A percentile compares a stretch with the other conserved stretches of the same genome.
phyloP scores from a whole-genome alignment of 2,113 vertebrate genomes.

The Alouatta palliata region DNA sequence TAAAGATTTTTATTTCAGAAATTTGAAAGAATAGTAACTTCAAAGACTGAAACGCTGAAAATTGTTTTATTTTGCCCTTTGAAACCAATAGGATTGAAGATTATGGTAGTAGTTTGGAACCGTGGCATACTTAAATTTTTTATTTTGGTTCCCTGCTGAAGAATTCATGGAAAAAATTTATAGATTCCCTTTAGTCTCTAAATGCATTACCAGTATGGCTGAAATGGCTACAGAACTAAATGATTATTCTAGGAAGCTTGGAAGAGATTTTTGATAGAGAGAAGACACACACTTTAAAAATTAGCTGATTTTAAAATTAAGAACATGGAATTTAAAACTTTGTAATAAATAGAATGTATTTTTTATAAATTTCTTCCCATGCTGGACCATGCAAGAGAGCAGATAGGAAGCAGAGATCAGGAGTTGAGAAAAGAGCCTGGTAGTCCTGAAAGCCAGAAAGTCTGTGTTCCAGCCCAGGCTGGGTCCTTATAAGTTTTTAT shows the following conservation, averaged over 20 bases:
- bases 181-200: neutral
- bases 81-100: neutral
- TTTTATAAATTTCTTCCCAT: neutral
- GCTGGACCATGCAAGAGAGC: neutral
- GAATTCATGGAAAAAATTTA: neutral
- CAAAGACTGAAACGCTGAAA: neutral
- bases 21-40: slow-evolving; percentile 9
- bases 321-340: neutral
- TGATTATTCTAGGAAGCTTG: neutral
- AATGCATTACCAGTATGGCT: neutral
- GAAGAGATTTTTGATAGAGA: neutral
- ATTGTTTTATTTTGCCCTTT: slow-evolving; percentile 24
- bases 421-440: neutral
- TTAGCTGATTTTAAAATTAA: slow-evolving; percentile 18
- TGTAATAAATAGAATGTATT: neutral
- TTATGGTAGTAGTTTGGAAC: neutral
- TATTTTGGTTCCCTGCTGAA: neutral
- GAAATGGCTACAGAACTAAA: neutral
- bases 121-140: neutral
- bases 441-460: neutral
- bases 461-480: neutral
- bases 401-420: neutral
- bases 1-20: neutral
- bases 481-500: neutral
- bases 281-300: neutral